Conservation (phyloP, 2,888 invertebrate species). For the Mechanitis mazaeus region DNA sequence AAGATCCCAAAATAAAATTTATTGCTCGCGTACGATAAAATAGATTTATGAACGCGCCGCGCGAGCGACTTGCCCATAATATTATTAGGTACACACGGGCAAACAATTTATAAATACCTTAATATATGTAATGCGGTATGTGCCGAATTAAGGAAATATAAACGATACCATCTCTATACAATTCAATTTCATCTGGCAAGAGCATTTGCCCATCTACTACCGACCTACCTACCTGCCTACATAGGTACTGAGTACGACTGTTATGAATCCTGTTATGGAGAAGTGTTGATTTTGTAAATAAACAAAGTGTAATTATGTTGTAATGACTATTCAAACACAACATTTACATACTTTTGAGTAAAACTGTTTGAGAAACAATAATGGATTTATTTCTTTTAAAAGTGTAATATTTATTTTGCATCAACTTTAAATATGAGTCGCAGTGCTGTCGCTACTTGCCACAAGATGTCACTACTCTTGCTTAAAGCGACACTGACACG, state of each 20-base stretch:
- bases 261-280: constrained; percentile 2
- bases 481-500: constrained; percentile 23
- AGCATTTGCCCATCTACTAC: no score
- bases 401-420: constrained; percentile 3
- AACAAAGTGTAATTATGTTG: not conserved
- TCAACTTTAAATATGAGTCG: constrained; percentile 8
- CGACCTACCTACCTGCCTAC: not conserved
- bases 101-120: constrained; percentile 43
- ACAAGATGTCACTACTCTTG: constrained; percentile 37
- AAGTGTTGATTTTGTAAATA: constrained; percentile 6
- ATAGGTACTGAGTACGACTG: not conserved
- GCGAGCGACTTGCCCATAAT: constrained; percentile 52
- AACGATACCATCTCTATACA: constrained; percentile 17
- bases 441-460: constrained; percentile 26
- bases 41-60: constrained; percentile 72
- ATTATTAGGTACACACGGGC: constrained; percentile 61
- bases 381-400: constrained; percentile 9
- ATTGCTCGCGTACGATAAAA: constrained; percentile 75
- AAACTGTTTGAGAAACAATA: constrained; percentile 4
- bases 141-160: constrained; percentile 33
- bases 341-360: constrained; percentile 3
- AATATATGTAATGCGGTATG: constrained; percentile 28
- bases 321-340: constrained; percentile 1
- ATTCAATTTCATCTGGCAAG: not conserved
- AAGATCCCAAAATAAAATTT: constrained; percentile 77